phyloP scores from a whole-genome alignment of 2,888 invertebrate genomes.

The Vesta saturnalis region DNA sequence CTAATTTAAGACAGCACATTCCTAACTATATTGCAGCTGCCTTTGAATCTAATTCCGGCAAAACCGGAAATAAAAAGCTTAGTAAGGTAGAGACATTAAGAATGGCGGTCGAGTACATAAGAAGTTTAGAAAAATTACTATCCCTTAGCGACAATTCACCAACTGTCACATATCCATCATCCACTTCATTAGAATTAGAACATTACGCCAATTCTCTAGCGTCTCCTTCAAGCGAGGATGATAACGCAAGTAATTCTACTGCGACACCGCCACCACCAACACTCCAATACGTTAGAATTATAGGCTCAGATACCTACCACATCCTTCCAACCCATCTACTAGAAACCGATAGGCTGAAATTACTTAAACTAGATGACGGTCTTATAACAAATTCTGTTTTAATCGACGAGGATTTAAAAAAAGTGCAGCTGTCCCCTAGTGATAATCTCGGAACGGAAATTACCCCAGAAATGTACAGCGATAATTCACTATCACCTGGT shows the following conservation, averaged over 20 bases:
- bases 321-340: conserved; percentile 69
- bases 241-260: conserved; percentile 60
- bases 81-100: conserved; percentile 90
- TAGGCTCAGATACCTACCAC: conserved; percentile 71
- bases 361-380: conserved; percentile 60
- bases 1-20: conserved; percentile 88
- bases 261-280: conserved; percentile 64
- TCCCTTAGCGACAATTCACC: neutral
- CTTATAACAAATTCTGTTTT: conserved; percentile 62
- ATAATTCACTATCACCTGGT: conserved; percentile 58
- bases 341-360: conserved; percentile 68
- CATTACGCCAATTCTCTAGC: conserved; percentile 55
- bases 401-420: conserved; percentile 66
- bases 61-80: conserved; percentile 83
- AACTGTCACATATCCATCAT: conserved; percentile 35
- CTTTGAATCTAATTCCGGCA: conserved; percentile 58
- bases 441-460: conserved; percentile 55
- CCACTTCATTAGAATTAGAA: conserved; percentile 49
- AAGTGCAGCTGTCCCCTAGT: conserved; percentile 64
- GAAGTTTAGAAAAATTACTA: conserved; percentile 66
- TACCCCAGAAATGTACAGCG: conserved; percentile 58
- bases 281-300: conserved; percentile 69
- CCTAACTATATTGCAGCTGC: conserved; percentile 73
- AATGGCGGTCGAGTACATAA: conserved; percentile 91
- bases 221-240: conserved; percentile 65